These are phyloP conservation scores for Leptinotarsa rubiginosa DNA, from an alignment of 2,888 invertebrate species.

Conservation along the genomic window DNA sequence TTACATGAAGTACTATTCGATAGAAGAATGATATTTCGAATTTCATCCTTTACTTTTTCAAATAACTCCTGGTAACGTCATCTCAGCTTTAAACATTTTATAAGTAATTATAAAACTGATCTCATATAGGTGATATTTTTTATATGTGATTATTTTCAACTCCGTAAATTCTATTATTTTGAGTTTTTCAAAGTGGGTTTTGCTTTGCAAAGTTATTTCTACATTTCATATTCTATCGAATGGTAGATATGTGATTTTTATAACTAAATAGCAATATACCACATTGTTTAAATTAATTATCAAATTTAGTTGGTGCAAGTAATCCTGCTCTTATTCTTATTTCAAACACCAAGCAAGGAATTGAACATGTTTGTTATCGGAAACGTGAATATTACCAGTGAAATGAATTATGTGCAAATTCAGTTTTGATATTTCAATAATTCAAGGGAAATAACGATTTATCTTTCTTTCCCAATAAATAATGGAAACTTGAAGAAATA, in stretches of 20 bases:
- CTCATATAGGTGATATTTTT: slow-evolving; percentile 27
- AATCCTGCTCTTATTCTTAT: slow-evolving; percentile 9
- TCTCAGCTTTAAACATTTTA: slow-evolving; percentile 1
- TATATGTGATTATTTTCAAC: slow-evolving; percentile 7
- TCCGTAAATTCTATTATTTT: not conserved
- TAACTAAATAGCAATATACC: not conserved
- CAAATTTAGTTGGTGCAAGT: slow-evolving; percentile 7
- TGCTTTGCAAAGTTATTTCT: not conserved
- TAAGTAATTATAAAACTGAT: slow-evolving; percentile 16
- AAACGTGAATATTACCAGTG: not conserved
- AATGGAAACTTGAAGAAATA: not conserved
- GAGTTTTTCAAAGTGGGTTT: not conserved
- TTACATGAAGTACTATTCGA: slow-evolving; percentile 32
- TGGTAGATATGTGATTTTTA: slow-evolving; percentile 16
- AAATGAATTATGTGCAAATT: not conserved
- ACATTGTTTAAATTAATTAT: not conserved
- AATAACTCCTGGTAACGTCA: not conserved
- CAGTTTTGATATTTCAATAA: not conserved
- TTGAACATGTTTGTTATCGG: not conserved
- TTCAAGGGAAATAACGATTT: not conserved
- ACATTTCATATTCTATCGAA: slow-evolving; percentile 26
- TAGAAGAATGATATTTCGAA: slow-evolving; percentile 26
- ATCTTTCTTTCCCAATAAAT: not conserved
- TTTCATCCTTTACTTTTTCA: not conserved
- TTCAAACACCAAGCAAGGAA: not conserved